A percentile compares a stretch with the other conserved stretches of the same genome.
Conservation (phyloP, 2,113 vertebrate species). For the Microcebus jonahi region DNA sequence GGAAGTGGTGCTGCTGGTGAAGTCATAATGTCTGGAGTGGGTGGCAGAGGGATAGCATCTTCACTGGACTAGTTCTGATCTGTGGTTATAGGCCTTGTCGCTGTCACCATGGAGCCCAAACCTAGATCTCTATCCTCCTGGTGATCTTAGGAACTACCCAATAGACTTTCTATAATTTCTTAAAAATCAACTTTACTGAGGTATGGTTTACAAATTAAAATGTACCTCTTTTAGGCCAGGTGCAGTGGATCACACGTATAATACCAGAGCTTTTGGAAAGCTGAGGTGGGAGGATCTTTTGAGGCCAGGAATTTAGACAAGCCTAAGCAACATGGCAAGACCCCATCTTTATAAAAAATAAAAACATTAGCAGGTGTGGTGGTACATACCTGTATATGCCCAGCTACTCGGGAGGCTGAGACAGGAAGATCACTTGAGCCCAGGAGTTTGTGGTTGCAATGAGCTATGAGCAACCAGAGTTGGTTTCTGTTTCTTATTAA, state of each 20-base stretch:
- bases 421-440: neutral
- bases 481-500: neutral
- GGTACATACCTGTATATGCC: neutral
- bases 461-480: neutral
- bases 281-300: neutral
- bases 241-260: neutral
- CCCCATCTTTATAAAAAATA: too few species aligned
- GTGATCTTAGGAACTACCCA: too few species aligned
- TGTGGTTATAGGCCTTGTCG: neutral
- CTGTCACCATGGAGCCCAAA: neutral
- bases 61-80: neutral
- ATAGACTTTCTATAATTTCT: neutral
- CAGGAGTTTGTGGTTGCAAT: neutral
- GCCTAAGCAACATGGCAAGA: too few species aligned
- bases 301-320: neutral
- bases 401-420: neutral
- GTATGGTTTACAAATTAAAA: neutral
- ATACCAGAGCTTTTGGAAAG: neutral
- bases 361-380: neutral
- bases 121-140: neutral
- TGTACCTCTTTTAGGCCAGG: neutral
- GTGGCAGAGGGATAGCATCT: neutral
- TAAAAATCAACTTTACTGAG: neutral
- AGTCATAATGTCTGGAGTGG: neutral
- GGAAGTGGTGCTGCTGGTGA: neutral